Percentiles rank a stretch among this genome's conserved stretches.
Conservation (phyloP, 2,113 vertebrate species). For the Scatophagus argus region DNA sequence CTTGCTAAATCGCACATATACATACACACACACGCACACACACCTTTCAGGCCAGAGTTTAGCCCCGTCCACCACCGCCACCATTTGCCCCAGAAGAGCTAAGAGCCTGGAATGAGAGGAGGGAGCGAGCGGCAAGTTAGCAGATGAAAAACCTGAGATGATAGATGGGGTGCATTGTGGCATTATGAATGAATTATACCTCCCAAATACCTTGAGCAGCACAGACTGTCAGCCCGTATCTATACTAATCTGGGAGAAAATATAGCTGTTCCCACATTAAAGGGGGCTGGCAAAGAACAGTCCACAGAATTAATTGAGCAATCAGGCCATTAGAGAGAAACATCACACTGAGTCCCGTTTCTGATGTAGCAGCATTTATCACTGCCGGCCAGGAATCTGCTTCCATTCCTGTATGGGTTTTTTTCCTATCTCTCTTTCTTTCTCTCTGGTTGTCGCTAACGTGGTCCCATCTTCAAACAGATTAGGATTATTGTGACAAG, state of each 20-base stretch:
- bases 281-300: conserved; percentile 77
- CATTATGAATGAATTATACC: conserved; percentile 97
- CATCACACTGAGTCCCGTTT: conserved; percentile 76
- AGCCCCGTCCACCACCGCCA: neutral
- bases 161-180: conserved; percentile 92
- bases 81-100: conserved; percentile 76
- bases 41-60: conserved; percentile 17
- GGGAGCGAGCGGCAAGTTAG: conserved; percentile 73
- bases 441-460: conserved; percentile 61
- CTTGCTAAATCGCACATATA: conserved; percentile 61
- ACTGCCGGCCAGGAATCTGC: conserved; percentile 70
- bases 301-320: conserved; percentile 92
- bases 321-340: conserved; percentile 92
- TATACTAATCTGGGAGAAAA: conserved; percentile 94
- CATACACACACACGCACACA: conserved; percentile 46
- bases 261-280: conserved; percentile 90
- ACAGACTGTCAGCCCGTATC: conserved; percentile 90
- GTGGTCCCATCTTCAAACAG: conserved; percentile 78
- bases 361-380: conserved; percentile 87
- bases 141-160: conserved; percentile 82
- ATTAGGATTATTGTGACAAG: conserved; percentile 83
- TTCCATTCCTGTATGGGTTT: conserved; percentile 17
- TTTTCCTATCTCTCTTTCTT: too few species aligned
- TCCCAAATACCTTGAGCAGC: conserved; percentile 94
- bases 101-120: conserved; percentile 81